Evolutionary conservation across 1,140 invertebrate species (phyloP).

Genomic region (Micrasema minimum): DNA sequence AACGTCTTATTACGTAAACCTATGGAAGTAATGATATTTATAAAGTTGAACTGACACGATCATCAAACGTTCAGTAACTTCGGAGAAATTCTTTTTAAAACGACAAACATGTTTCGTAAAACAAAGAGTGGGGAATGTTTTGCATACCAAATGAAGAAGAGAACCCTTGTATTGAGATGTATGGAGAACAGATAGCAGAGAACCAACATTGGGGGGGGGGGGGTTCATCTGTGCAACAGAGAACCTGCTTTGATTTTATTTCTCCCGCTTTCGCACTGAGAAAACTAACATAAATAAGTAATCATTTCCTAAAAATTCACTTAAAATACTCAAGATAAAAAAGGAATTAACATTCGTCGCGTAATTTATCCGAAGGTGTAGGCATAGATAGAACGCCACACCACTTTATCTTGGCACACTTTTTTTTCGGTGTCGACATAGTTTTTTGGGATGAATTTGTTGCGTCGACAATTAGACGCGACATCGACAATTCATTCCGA

Average conservation of each 20-base stretch:
- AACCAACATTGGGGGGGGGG: no score
- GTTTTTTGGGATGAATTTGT: no score
- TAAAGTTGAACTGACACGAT: not conserved
- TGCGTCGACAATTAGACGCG: no score
- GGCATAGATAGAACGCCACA: no score
- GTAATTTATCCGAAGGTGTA: no score
- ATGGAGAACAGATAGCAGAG: not conserved
- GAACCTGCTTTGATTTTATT: conserved; percentile 10
- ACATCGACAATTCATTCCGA: no score
- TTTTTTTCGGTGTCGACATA: no score
- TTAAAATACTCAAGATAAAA: not conserved
- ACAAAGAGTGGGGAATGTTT: conserved; percentile 12
- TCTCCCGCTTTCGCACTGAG: no score
- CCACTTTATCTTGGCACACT: no score
- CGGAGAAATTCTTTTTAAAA: not conserved
- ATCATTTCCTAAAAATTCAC: not conserved
- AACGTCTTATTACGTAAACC: not conserved
- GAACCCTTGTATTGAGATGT: not conserved
- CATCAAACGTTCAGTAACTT: conserved; percentile 11
- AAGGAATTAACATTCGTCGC: no score
- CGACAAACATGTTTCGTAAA: conserved; percentile 10
- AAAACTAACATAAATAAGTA: no score
- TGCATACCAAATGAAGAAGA: conserved; percentile 10
- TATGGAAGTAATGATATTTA: not conserved
- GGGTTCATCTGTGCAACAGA: not conserved